A percentile compares a stretch with the other conserved stretches of the same genome.
Conservation (phyloP, 2,888 invertebrate species). For the Melinaea menophilus region DNA sequence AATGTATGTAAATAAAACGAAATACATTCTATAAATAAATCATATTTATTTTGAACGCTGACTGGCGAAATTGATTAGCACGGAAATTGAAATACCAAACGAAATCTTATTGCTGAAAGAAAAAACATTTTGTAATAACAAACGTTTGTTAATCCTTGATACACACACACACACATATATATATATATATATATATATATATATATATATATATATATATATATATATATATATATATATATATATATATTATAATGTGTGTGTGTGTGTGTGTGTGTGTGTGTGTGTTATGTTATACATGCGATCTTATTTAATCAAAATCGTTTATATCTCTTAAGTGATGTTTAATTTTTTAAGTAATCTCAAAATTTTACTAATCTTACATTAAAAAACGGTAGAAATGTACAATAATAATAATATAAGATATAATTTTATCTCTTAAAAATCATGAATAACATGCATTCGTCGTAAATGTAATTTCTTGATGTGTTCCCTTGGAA, state of each 20-base stretch:
- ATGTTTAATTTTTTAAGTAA: no score
- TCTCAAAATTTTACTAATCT: no score
- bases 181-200: no score
- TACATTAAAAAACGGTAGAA: no score
- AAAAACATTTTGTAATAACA: constrained; percentile 2
- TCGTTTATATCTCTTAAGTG: no score
- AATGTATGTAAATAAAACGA: not conserved
- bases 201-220: no score
- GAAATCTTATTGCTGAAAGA: constrained; percentile 4
- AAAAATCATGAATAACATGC: no score
- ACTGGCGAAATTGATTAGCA: constrained; percentile 7
- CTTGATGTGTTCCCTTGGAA: constrained; percentile 38
- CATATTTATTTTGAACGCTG: constrained; percentile 7
- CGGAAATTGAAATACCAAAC: constrained; percentile 13
- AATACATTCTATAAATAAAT: not conserved
- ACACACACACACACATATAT: no score
- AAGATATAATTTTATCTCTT: no score
- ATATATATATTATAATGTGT: constrained; percentile 4
- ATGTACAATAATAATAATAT: no score
- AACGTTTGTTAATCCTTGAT: not conserved
- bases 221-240: no score
- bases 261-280: constrained; percentile 8
- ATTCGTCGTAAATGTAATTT: constrained; percentile 23
- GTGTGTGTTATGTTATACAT: not conserved
- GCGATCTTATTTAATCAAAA: no score